Evolutionary conservation across 2,113 vertebrate species (phyloP).

Genomic region (Ivindomyrus marchei): DNA sequence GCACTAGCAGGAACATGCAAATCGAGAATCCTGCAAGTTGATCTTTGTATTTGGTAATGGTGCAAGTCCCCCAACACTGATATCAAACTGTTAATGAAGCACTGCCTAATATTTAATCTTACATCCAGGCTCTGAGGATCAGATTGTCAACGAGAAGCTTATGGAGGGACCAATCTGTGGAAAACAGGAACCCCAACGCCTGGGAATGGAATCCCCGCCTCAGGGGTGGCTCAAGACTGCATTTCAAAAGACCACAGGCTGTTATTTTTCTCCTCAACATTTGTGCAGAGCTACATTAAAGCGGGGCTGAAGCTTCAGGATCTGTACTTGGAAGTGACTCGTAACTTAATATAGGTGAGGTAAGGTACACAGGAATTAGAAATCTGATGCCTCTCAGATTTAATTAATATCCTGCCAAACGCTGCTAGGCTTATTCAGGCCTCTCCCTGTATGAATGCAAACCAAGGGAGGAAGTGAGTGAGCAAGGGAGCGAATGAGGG

Average conservation of each 20-base stretch:
- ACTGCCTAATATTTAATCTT: neutral
- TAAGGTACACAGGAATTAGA: neutral
- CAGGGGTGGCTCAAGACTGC: neutral
- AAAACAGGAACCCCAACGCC: neutral
- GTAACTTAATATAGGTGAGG: conserved; percentile 4
- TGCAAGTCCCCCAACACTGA: neutral
- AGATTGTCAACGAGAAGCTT: neutral
- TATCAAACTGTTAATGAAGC: neutral
- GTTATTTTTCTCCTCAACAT: neutral
- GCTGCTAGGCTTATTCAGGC: neutral
- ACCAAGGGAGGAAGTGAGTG: neutral
- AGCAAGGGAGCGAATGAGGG: neutral
- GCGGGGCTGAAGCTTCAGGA: neutral
- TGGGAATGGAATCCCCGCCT: neutral
- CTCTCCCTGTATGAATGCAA: neutral
- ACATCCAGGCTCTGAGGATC: neutral
- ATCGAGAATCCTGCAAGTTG: neutral
- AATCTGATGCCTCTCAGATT: conserved; percentile 1
- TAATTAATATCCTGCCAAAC: neutral
- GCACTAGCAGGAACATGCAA: neutral
- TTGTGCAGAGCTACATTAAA: neutral
- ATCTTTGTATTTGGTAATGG: neutral
- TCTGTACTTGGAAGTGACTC: neutral
- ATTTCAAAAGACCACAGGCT: neutral
- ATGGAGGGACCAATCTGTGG: neutral